Percentiles rank a stretch among this genome's conserved stretches.
Evolutionary conservation across 2,888 invertebrate genomes (phyloP).

Genomic region (Junonia oenone): DNA sequence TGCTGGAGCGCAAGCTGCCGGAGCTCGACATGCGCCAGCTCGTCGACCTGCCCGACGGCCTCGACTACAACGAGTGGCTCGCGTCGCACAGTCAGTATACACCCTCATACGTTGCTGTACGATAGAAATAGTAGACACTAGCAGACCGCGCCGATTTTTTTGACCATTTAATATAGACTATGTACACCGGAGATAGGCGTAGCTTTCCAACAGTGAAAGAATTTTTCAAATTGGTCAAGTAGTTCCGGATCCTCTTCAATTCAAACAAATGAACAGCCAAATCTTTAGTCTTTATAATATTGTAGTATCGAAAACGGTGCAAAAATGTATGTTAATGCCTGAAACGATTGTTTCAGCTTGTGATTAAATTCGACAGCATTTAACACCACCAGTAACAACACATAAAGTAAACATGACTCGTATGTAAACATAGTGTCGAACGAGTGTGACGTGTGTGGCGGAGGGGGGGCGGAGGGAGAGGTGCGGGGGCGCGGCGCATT

Average conservation of each 20-base stretch:
- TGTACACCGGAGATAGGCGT: too few relatives aligned
- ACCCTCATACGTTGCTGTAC: too few relatives aligned
- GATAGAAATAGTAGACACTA: too few relatives aligned
- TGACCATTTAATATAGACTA: too few relatives aligned
- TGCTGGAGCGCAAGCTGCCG: conserved; percentile 95
- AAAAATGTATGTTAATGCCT: background rate
- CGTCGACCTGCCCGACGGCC: conserved; percentile 95
- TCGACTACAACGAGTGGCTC: conserved; percentile 99
- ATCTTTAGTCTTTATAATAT: too few relatives aligned
- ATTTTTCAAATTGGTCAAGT: too few relatives aligned
- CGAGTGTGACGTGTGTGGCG: background rate
- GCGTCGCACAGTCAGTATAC: conserved; percentile 93
- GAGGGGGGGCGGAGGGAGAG: background rate
- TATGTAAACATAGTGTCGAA: background rate
- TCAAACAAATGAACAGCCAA: too few relatives aligned
- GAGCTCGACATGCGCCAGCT: conserved; percentile 96
- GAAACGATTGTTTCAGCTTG: background rate
- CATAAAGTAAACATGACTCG: background rate
- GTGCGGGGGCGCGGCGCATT: background rate
- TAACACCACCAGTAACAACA: background rate
- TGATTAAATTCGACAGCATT: background rate
- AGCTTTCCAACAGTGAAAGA: too few relatives aligned
- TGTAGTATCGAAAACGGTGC: too few relatives aligned
- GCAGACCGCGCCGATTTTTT: too few relatives aligned
- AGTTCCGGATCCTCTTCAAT: too few relatives aligned